Percentiles rank a stretch among this genome's conserved stretches.
Evolutionary conservation across 2,888 invertebrate genomes (phyloP).

Genomic region (Chalcis sispes): DNA sequence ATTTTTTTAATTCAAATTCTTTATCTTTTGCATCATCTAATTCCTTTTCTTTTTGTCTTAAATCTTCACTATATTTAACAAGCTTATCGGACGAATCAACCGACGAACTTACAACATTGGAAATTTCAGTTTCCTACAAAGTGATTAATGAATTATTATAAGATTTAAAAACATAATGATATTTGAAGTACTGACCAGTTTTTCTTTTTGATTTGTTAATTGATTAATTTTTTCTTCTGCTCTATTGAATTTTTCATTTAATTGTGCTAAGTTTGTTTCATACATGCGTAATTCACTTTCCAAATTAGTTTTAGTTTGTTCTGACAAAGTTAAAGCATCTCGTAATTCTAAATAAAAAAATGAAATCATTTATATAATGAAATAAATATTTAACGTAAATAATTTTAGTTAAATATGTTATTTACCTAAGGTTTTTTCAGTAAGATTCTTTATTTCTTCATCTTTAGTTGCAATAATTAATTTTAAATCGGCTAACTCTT

Average conservation of each 20-base stretch:
- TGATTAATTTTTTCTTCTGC: constrained; percentile 79
- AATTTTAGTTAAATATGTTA: not conserved
- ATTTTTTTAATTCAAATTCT: constrained; percentile 64
- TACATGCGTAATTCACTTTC: constrained; percentile 68
- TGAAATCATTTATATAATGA: not conserved
- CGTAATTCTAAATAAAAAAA: constrained; percentile 65
- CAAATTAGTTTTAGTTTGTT: constrained; percentile 70
- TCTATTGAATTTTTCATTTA: constrained; percentile 79
- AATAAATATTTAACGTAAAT: not conserved
- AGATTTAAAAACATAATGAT: constrained; percentile 5
- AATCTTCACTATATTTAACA: constrained; percentile 73
- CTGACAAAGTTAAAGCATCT: constrained; percentile 67
- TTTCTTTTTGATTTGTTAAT: constrained; percentile 79
- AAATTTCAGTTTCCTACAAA: constrained; percentile 78
- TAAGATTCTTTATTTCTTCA: constrained; percentile 69
- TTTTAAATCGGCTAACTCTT: constrained; percentile 67
- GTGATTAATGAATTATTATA: constrained; percentile 7
- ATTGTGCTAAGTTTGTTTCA: constrained; percentile 74
- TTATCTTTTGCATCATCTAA: constrained; percentile 68
- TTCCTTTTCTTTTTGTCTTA: constrained; percentile 72
- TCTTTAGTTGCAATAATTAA: constrained; percentile 68
- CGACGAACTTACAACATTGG: constrained; percentile 80
- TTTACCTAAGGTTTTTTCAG: constrained; percentile 68
- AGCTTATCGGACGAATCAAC: constrained; percentile 78
- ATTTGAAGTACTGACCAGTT: constrained; percentile 72